Evolutionary conservation across 2,113 vertebrate genomes (phyloP).

Genomic region (Phylloscopus trochiloides): DNA sequence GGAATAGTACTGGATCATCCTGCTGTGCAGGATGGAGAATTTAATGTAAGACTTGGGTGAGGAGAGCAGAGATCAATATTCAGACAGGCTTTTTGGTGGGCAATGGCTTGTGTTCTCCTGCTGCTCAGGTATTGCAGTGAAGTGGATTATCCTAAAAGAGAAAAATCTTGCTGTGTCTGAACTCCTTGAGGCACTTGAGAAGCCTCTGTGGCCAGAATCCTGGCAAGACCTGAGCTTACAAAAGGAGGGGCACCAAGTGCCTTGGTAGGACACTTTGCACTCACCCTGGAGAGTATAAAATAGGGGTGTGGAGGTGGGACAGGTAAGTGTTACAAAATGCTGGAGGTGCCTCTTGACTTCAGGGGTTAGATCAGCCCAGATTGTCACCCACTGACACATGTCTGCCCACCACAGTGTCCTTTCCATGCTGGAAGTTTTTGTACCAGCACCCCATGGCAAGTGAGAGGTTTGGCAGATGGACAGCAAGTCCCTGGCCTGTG

Average conservation of each 20-base stretch:
- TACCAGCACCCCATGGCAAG: not conserved
- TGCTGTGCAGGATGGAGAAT: not conserved
- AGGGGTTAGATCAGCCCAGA: not conserved
- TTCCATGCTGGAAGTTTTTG: not conserved
- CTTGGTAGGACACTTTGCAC: not conserved
- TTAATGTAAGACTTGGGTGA: not conserved
- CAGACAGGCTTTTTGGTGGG: not conserved
- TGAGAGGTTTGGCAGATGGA: not conserved
- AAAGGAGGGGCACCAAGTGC: not conserved
- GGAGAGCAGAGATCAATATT: not conserved
- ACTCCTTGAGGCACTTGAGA: not conserved
- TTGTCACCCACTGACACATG: rapidly evolving
- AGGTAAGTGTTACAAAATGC: not conserved
- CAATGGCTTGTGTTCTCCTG: not conserved
- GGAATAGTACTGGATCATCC: not conserved
- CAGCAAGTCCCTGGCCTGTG: not conserved
- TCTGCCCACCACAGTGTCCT: not conserved
- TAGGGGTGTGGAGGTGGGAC: not conserved
- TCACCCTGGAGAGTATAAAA: not conserved
- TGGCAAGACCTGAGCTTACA: not conserved
- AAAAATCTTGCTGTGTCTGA: not conserved
- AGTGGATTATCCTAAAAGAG: not conserved
- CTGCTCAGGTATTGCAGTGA: not conserved
- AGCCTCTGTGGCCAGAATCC: not conserved
- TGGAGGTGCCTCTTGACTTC: not conserved